phyloP scores from a whole-genome alignment of 2,888 invertebrate species.

The Nemotelus pantherinus region DNA sequence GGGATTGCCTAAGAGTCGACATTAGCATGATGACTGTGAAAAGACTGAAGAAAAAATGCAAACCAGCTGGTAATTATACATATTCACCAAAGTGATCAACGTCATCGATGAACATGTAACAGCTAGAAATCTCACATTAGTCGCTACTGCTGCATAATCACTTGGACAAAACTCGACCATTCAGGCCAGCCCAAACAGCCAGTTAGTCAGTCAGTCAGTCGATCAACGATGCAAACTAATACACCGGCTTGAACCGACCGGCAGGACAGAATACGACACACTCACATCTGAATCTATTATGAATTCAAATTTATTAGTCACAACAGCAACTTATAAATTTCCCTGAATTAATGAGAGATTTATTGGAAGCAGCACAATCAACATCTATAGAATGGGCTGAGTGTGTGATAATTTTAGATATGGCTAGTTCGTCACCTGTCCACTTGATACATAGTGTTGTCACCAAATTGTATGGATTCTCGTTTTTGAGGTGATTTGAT shows the following conservation, averaged over 20 bases:
- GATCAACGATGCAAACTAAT: too few species aligned
- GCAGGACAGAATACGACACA: conserved; percentile 31
- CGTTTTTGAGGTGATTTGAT: too few species aligned
- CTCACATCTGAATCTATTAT: conserved; percentile 20
- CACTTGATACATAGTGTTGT: not conserved
- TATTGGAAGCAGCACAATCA: conserved; percentile 25
- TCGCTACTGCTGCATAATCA: too few species aligned
- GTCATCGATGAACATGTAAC: too few species aligned
- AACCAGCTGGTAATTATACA: conserved; percentile 19
- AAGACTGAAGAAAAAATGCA: conserved; percentile 15
- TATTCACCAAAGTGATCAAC: conserved; percentile 16
- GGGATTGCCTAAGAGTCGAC: conserved; percentile 18
- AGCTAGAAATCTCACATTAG: too few species aligned
- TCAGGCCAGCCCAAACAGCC: too few species aligned
- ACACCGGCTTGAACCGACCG: not conserved
- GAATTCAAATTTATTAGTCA: conserved; percentile 43
- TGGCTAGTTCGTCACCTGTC: conserved; percentile 34
- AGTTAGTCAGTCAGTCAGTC: too few species aligned
- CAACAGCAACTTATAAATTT: conserved; percentile 29
- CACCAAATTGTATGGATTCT: not conserved
- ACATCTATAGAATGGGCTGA: not conserved
- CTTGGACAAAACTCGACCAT: too few species aligned
- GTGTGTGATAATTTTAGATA: conserved; percentile 36
- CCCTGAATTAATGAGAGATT: conserved; percentile 38
- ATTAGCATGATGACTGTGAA: conserved; percentile 32